phyloP scores from a whole-genome alignment of 2,888 invertebrate genomes.

The Cylindroiulus punctatus region DNA sequence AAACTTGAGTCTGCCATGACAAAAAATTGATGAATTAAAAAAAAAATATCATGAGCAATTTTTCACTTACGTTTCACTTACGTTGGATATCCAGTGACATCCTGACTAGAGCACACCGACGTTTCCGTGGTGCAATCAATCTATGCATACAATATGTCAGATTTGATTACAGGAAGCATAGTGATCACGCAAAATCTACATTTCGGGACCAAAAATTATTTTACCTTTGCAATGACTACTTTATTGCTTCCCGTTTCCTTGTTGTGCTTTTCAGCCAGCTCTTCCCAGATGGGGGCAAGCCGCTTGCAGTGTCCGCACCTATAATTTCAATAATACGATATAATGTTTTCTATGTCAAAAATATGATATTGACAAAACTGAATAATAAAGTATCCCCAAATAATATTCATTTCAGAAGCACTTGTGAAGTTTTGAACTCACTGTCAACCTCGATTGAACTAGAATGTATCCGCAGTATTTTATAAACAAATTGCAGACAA shows the following conservation, averaged over 20 bases:
- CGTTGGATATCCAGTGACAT: slow-evolving; percentile 78
- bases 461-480: too few species aligned
- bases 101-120: slow-evolving; percentile 77
- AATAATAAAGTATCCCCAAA: too few species aligned
- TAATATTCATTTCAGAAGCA: too few species aligned
- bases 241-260: slow-evolving; percentile 47
- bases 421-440: too few species aligned
- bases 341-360: too few species aligned
- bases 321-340: not conserved
- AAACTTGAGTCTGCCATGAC: slow-evolving; percentile 74
- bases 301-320: slow-evolving; percentile 89
- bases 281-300: slow-evolving; percentile 80
- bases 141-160: slow-evolving; percentile 64
- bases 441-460: too few species aligned
- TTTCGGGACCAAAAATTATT: not conserved
- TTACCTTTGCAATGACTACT: slow-evolving; percentile 57
- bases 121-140: slow-evolving; percentile 81
- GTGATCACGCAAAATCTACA: not conserved
- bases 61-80: too few species aligned
- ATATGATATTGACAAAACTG: too few species aligned
- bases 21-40: too few species aligned
- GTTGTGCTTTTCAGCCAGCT: slow-evolving; percentile 70
- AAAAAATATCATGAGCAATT: too few species aligned
- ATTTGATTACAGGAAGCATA: slow-evolving; percentile 15
- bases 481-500: too few species aligned